Evolutionary conservation across 1,140 invertebrate genomes (phyloP), one percentile per base, ranked within the genome.

Genomic region (Solenopsis fugax): DNA sequence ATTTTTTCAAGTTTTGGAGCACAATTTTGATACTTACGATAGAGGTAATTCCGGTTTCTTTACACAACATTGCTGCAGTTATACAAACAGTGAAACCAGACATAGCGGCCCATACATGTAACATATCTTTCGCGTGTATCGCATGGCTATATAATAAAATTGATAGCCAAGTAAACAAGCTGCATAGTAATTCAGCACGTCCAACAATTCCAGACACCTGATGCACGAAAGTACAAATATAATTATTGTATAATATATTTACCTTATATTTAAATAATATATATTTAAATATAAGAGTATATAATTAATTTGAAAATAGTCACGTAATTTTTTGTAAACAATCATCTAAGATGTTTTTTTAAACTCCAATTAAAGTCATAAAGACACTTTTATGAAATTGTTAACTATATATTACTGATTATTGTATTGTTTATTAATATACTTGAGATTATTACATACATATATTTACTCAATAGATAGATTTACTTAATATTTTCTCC

Each of bases 21-120:
- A 50, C 10, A 81, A 41, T 71, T 60, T 73, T n/a, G 64, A 71
- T 86, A 96, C 97, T 97, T 95, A 98, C 98, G 93, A 98, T 95
- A 67, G 97, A 97, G 76, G 98, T 99, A 56, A 99, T 97, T 12
- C 98, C 98, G 94, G 98, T 98, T 95, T 99, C 99, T 95, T 99
- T 99, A 93, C 97, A 98, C 45, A 99, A 94, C 96, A 99, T 98
- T 62, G 98, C 97, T 24, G 96, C 75, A 21, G 88, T 52, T 86
- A 93, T 91, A 52, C 89, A 93, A 62, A 91, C 64, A 29, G 93
- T 89, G 48, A 89, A 91, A 45, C 88, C 94, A 90, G 77, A 86
- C 69, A 94, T 93, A 82, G 87, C 93, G 48, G 34, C 77, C 78
- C 85, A 93, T 87, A 85, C 90, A 18, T 65, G 71, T 81, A 93